Conservation (phyloP, 1,140 invertebrate genomes). For the Brachionus koreanus region DNA sequence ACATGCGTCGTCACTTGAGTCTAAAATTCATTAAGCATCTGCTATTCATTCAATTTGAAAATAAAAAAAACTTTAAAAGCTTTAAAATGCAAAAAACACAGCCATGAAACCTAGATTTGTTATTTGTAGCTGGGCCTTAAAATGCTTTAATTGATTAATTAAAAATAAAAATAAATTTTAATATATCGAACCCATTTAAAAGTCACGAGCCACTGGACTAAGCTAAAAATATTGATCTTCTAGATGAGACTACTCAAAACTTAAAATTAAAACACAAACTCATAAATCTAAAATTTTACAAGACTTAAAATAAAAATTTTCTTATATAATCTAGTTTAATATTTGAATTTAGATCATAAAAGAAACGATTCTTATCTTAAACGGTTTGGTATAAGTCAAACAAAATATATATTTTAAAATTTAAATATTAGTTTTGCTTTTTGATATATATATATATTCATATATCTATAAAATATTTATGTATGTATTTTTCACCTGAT, state of each 20-base stretch:
- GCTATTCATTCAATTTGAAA: background rate
- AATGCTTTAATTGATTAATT: background rate
- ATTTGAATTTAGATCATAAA: background rate
- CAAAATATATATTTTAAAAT: background rate
- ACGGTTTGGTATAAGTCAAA: constrained; percentile 1
- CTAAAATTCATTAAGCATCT: background rate
- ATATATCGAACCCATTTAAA: background rate
- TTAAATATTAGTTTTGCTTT: background rate
- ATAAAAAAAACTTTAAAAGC: background rate
- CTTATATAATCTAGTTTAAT: background rate
- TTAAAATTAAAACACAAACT: background rate
- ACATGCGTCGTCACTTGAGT: background rate
- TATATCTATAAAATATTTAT: background rate
- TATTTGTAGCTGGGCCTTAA: background rate
- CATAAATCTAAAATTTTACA: background rate
- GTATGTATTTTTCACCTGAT: background rate
- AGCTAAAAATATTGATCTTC: background rate
- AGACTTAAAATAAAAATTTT: background rate
- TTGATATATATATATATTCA: background rate
- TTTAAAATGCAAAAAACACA: background rate
- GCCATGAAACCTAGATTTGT: background rate
- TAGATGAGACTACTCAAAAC: background rate
- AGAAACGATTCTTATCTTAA: background rate
- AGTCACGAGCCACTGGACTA: background rate
- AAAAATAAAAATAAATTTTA: background rate